Evolutionary conservation across 2,797 vertebrate genomes (phyloP), one percentile per base, ranked within the genome.

Genomic region (Kryptolebias ocellatus): DNA sequence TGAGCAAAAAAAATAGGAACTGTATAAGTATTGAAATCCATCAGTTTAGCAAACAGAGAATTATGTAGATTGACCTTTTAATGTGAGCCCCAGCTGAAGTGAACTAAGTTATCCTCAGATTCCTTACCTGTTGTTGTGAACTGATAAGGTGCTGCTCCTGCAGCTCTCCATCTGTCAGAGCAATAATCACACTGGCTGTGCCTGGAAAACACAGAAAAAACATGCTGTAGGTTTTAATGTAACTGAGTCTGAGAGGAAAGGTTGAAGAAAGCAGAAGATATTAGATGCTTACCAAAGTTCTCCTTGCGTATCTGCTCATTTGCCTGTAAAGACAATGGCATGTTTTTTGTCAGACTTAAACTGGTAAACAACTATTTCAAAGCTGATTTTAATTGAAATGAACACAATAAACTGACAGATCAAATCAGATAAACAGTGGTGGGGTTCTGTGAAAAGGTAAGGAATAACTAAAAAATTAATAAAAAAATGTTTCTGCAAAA

Each of bases 131-230:
- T 63, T 90, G 86, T 59, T 96, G 94, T 46, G 97, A 94, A 0
- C 84, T 78, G 46, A 88, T 85, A 56, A 96, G 95, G 64, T 95
- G 90, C 34, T 90, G 78, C 2, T 94, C 93, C 24, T 94, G 92
- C 57, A 98, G 72, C 68, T 95, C 95, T 29, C 97, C 96, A 0
- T 97, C 96, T 0, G 96, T 97, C 74, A 98, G 82, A 1, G 95
- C 94, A 47, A 98, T 96, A 29, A 98, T 96, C 64, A 96, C 93
- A 5, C 95, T 96, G 4, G 95, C 95, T 0, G 94, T 91, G 18
- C 94, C 97, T 98, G 42, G 28, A 66, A 74, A 60, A 81, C n/a
- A 62, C 4, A 29, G 1, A 24, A 24, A 24, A 47, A 2, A 44
- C 11, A 44, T 3, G 57, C 0, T 78, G 0, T 72, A 44, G 77